These are phyloP conservation scores for Drosophila sucinea DNA, from an alignment of 1,140 invertebrate genomes.

Conservation along the genomic window DNA sequence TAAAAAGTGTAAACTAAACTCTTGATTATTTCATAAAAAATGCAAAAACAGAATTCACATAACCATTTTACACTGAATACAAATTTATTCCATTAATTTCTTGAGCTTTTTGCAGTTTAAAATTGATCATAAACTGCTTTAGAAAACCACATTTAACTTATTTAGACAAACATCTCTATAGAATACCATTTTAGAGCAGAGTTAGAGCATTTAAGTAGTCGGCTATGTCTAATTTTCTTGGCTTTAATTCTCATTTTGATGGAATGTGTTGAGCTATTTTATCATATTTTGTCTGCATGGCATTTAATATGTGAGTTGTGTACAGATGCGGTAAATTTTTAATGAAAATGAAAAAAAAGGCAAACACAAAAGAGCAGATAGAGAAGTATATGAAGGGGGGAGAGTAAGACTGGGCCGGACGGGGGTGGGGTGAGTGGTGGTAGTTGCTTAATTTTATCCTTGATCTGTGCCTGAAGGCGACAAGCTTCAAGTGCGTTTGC, in stretches of 20 bases:
- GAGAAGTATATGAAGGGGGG: background rate
- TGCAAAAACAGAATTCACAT: too few species aligned
- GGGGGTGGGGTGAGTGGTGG: constrained; percentile 7
- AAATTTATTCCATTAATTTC: too few species aligned
- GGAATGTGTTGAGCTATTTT: constrained; percentile 24
- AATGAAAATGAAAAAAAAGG: constrained; percentile 18
- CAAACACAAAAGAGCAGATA: constrained; percentile 16
- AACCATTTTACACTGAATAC: too few species aligned
- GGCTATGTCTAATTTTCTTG: background rate
- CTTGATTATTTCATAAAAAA: too few species aligned
- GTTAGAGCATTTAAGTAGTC: background rate
- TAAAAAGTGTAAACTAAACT: too few species aligned
- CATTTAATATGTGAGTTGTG: constrained; percentile 14
- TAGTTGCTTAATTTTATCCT: constrained; percentile 55
- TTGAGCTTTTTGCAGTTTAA: too few species aligned
- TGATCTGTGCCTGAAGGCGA: constrained; percentile 50
- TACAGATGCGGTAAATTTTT: constrained; percentile 16
- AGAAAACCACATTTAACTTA: too few species aligned
- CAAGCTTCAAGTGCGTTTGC: constrained; percentile 52
- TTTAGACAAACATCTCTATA: too few species aligned
- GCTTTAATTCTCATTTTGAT: constrained; percentile 19
- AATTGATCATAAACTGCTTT: too few species aligned
- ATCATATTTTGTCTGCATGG: constrained; percentile 15
- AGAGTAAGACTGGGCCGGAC: constrained; percentile 7
- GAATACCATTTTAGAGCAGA: too few species aligned